Base-by-base conservation (phyloP, 2,888 invertebrate species). In the Drosophila longiperda region DNA sequence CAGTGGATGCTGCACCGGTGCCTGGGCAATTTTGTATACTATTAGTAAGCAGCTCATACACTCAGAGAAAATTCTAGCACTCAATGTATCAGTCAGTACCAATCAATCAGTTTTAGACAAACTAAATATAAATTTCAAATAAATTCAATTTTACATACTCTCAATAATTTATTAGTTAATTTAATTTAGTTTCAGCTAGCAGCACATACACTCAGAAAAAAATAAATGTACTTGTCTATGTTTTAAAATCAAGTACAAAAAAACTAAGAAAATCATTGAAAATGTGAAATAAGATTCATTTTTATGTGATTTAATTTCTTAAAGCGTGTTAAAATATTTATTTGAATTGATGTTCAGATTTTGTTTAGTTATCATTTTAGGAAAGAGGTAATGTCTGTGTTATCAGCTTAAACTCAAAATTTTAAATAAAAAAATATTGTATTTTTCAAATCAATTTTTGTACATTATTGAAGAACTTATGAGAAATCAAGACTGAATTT, bases 1-100 rank as follows among this genome's bases (percentile, higher is more conserved):
- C 36, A 90, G 54, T 1, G 86, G 64, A 55, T 86, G 80, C 53
- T 87, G 81, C 17, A 23, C 70, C 5, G 85, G 67, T 32, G 50
- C 62, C 89, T 87, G 36, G 1, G 34, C 4, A 23, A 26, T 17
- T 54, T 4, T 4, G 6, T 23, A 17, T 1, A n/a, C 23, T 52
- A 38, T n/a, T 38, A 15, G 17, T 50, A 29, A 40, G 4, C 36
- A 4, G 32, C n/a, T 17, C 40, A 40, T 11, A 5, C 40, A n/a
- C n/a, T n/a, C 40, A n/a, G 40, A n/a, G 9, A n/a, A 5, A 40
- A n/a, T n/a, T n/a, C 2, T 6, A 42, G 5, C 11, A 11, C 48
- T 48, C 6, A 12, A 12, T 45, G 12, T 12, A 29, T 29, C 29
- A 29, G 5, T 26, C 26, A 26, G 26, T 26, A 26, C 4, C 26